phyloP scores from a whole-genome alignment of 1,140 invertebrate species.

The Zelostemma sp. region DNA sequence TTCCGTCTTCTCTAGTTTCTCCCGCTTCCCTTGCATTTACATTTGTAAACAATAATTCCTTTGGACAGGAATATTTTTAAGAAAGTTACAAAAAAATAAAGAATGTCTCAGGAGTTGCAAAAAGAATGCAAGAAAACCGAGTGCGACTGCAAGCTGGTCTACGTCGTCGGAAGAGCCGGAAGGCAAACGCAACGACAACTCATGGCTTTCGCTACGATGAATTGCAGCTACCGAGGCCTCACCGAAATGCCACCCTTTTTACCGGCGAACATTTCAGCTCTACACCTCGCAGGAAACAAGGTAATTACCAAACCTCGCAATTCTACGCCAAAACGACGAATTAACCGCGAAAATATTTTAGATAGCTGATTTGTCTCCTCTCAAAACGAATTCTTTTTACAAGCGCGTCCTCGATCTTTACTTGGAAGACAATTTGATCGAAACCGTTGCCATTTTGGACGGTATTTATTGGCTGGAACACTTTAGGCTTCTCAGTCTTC shows the following conservation, averaged over 20 bases:
- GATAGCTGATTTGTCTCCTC: conserved; percentile 74
- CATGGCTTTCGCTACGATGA: conserved; percentile 70
- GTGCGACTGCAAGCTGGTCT: conserved; percentile 65
- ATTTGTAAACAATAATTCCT: too few relatives aligned
- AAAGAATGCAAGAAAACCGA: conserved; percentile 57
- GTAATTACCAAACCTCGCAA: conserved; percentile 49
- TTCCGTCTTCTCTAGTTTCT: too few relatives aligned
- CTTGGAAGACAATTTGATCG: conserved; percentile 81
- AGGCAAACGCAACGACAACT: conserved; percentile 63
- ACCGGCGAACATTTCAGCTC: conserved; percentile 72
- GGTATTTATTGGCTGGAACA: conserved; percentile 81
- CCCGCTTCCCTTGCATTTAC: too few relatives aligned
- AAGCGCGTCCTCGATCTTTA: conserved; percentile 78
- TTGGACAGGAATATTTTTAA: too few relatives aligned
- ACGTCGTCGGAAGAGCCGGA: conserved; percentile 63
- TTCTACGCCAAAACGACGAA: too few relatives aligned
- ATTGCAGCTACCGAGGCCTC: conserved; percentile 71
- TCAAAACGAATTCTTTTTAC: conserved; percentile 77
- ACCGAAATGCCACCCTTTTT: conserved; percentile 70
- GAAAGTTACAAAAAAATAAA: too few relatives aligned
- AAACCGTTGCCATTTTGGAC: conserved; percentile 79
- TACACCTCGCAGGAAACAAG: conserved; percentile 72
- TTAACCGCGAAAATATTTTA: conserved; percentile 42
- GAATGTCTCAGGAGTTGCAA: conserved; percentile 55
- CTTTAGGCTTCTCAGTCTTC: conserved; percentile 81